A percentile compares a stretch with the other conserved stretches of the same genome.
These are phyloP conservation scores for Bryconaethiops microstoma DNA, from an alignment of 2,797 vertebrate genomes.

Conservation along the genomic window DNA sequence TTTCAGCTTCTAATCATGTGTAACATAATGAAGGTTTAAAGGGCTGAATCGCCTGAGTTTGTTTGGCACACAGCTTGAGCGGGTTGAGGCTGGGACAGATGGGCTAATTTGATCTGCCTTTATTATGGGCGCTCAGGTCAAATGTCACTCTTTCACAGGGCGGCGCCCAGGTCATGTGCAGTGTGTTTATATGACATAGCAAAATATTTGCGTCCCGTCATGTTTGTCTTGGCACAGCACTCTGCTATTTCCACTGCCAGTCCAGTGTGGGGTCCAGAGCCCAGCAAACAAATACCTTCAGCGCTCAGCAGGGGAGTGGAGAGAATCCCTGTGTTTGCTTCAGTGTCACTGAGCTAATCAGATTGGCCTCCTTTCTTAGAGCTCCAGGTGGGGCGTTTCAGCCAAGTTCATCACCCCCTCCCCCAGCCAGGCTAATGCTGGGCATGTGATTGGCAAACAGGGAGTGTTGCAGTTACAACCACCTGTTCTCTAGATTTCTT, in stretches of 20 bases:
- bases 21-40: background rate
- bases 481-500: constrained; percentile 36
- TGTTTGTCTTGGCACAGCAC: background rate
- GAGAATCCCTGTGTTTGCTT: constrained; percentile 51
- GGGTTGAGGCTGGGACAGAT: background rate
- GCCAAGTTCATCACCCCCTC: background rate
- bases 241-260: background rate
- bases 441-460: constrained; percentile 23
- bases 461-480: constrained; percentile 7
- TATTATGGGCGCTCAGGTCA: background rate
- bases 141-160: constrained; percentile 1
- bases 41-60: background rate
- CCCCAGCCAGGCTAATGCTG: constrained; percentile 9
- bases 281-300: constrained; percentile 25
- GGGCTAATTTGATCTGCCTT: background rate
- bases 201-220: constrained; percentile 15
- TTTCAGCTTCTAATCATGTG: background rate
- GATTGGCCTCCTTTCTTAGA: constrained; percentile 46
- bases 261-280: constrained; percentile 15
- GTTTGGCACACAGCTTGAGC: background rate
- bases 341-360: constrained; percentile 47
- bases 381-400: constrained; percentile 36
- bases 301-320: constrained; percentile 17
- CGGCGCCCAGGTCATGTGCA: background rate
- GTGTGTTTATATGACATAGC: background rate